These are phyloP conservation scores for Sebastes goodei DNA, from an alignment of 2,797 vertebrate genomes.

Conservation along the genomic window DNA sequence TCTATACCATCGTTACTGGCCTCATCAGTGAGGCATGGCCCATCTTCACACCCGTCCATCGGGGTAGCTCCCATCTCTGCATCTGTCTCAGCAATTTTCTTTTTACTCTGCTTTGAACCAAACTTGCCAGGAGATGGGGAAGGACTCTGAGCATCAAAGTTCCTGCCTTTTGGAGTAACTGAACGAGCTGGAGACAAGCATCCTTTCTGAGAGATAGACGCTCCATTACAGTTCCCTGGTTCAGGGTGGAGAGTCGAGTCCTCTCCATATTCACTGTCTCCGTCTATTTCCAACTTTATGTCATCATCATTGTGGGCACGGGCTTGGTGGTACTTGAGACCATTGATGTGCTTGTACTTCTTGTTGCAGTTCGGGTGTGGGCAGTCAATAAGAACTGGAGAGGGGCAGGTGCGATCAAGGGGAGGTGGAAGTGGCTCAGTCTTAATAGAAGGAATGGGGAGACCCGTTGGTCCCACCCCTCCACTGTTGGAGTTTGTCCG, in stretches of 20 bases:
- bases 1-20: conserved; percentile 95
- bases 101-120: conserved; percentile 92
- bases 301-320: conserved; percentile 95
- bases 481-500: conserved; percentile 93
- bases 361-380: conserved; percentile 99
- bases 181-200: conserved; percentile 94
- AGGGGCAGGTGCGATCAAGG: conserved; percentile 93
- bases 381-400: conserved; percentile 97
- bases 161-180: conserved; percentile 93
- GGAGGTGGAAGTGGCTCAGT: conserved; percentile 85
- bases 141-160: conserved; percentile 93
- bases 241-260: conserved; percentile 92
- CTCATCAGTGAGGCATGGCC: conserved; percentile 91
- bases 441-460: conserved; percentile 86
- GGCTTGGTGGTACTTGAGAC: conserved; percentile 98
- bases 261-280: conserved; percentile 95
- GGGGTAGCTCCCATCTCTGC: conserved; percentile 87
- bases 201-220: conserved; percentile 90
- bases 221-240: conserved; percentile 92
- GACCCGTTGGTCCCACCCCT: conserved; percentile 83
- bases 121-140: conserved; percentile 94
- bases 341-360: conserved; percentile 99
- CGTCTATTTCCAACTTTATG: conserved; percentile 93
- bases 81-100: conserved; percentile 91
- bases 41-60: conserved; percentile 94